Evolutionary conservation across 2,888 invertebrate species (phyloP).

Genomic region (Branchipolynoe longqiensis): DNA sequence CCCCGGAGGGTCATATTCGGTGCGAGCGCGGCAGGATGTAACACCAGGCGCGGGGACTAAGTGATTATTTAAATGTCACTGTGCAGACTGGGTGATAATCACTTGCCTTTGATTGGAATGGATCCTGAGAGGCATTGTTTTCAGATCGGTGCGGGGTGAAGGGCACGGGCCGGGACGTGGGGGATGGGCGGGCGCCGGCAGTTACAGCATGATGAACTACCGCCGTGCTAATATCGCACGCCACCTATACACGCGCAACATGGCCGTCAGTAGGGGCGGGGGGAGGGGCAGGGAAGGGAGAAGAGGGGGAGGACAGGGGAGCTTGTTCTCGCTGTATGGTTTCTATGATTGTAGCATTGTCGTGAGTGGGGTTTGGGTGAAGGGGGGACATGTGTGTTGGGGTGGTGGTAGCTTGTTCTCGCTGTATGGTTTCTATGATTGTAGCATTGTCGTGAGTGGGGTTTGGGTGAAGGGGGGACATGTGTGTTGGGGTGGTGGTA

Average conservation of each 20-base stretch:
- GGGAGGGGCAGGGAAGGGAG: not conserved
- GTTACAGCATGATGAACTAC: too few relatives aligned
- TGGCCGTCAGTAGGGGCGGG: not conserved
- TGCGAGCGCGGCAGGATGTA: not conserved
- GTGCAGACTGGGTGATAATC: conserved; percentile 15
- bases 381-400: too few relatives aligned
- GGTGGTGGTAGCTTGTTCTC: too few relatives aligned
- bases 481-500: too few relatives aligned
- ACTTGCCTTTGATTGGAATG: conserved; percentile 36
- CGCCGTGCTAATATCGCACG: too few relatives aligned
- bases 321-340: too few relatives aligned
- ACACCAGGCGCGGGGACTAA: not conserved
- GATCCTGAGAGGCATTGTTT: conserved; percentile 28
- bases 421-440: too few relatives aligned
- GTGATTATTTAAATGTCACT: conserved; percentile 48
- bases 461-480: too few relatives aligned
- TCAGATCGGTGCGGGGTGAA: conserved; percentile 31
- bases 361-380: too few relatives aligned
- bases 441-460: too few relatives aligned
- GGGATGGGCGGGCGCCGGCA: too few relatives aligned
- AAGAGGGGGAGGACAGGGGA: not conserved
- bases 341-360: conserved; percentile 9
- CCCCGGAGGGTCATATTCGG: not conserved
- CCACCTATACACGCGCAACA: too few relatives aligned
- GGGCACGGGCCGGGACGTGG: not conserved